Base-by-base conservation (phyloP, 2,888 invertebrate species). In the Eubasilissa splendida region DNA sequence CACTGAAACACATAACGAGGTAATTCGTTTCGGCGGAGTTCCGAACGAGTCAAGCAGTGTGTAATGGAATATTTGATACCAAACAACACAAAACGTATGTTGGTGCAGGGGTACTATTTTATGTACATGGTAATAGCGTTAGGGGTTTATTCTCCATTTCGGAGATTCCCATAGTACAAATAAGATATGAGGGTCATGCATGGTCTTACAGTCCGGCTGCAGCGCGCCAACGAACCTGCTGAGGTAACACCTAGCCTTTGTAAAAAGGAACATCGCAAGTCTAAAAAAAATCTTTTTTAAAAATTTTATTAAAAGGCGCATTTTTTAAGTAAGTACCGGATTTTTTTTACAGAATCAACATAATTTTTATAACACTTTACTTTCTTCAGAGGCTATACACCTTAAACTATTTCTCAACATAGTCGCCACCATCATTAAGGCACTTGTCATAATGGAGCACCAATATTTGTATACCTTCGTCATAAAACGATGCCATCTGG, bases 51-150 rank as follows among this genome's bases (percentile, higher is more conserved):
- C 65, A 31, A 56, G 68, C 58, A 14, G 58, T 53, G 65, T 10
- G 81, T 83, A 83, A 83, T 83, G 83, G 83, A 83, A 83, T 83
- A 83, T 83, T 83, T 83, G 83, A 83, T 83, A 80, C 59, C 73
- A 78, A 80, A 73, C 76, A 77, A 79, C 68, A 56, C 52, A 73
- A 70, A 73, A 75, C 56, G 79, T 80, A 14, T 65, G 58, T 63
- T 33, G 76, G 75, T 58, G 52, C 70, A 65, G 53, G 31, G 52
- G 42, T 63, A 76, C 80, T 83, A 73, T 76, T 80, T 76, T 83
- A 82, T 83, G 80, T 78, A 80, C 81, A 74, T 75, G 81, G 76
- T 81, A 81, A 81, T 81, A 77, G 74, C 81, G 78, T 80, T 33
- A 78, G 82, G 80, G 83, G 79, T 60, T 71, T 81, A 59, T 77